Conservation (phyloP, 2,113 vertebrate genomes). For the Gopherus evgoodei region DNA sequence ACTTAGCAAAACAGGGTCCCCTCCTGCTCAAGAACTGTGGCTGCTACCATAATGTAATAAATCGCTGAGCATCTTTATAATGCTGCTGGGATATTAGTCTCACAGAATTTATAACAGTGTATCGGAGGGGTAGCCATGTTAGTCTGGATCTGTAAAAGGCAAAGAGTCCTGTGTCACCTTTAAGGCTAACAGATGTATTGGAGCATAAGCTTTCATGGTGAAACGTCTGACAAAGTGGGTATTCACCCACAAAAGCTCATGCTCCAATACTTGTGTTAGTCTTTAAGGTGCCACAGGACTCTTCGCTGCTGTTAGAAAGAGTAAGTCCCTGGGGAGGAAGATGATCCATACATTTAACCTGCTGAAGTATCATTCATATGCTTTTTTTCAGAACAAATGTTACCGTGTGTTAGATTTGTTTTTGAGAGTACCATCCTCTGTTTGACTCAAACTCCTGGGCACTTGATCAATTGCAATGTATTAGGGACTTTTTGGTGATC, state of each 20-base stretch:
- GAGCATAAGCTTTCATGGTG: too few relatives aligned
- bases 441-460: background rate
- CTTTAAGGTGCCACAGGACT: too few relatives aligned
- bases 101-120: background rate
- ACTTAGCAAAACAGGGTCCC: background rate
- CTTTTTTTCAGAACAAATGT: background rate
- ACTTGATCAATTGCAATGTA: fast-evolving
- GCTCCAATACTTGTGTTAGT: too few relatives aligned
- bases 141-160: too few relatives aligned
- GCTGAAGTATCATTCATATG: background rate
- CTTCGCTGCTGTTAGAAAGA: background rate
- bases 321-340: background rate
- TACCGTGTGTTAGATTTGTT: background rate
- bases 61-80: background rate
- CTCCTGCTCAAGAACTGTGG: background rate
- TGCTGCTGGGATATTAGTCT: background rate
- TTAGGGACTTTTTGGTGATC: background rate
- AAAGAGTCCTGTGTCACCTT: too few relatives aligned
- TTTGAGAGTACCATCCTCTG: background rate
- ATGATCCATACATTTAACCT: background rate
- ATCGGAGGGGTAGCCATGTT: too few relatives aligned
- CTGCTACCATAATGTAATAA: background rate
- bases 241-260: too few relatives aligned
- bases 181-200: too few relatives aligned
- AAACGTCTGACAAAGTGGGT: too few relatives aligned